Percentiles rank a stretch among this genome's conserved stretches.
Conservation (phyloP, 2,113 vertebrate species). For the Ophiodon elongatus region DNA sequence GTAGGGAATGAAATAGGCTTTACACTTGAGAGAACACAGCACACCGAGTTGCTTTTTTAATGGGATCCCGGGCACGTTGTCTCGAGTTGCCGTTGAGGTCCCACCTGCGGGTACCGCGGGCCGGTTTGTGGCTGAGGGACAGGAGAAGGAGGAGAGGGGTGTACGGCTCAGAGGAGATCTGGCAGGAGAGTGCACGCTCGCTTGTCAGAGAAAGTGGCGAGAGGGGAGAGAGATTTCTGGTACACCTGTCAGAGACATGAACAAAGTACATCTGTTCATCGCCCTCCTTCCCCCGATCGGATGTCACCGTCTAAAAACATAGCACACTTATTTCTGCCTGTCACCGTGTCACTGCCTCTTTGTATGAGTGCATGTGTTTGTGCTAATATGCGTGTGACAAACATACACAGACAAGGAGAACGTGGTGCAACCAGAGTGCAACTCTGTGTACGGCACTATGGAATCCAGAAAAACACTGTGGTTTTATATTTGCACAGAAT, state of each 20-base stretch:
- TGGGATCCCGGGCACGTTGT: constrained; percentile 56
- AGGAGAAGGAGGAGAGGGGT: constrained; percentile 16
- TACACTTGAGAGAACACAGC: constrained; percentile 71
- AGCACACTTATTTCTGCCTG: constrained; percentile 41
- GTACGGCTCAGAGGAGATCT: constrained; percentile 43
- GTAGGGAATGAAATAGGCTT: constrained; percentile 75
- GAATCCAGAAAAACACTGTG: background rate
- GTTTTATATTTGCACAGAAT: background rate
- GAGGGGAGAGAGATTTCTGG: constrained; percentile 57
- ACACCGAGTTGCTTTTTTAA: constrained; percentile 55
- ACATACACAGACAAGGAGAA: background rate
- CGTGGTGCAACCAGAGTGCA: constrained; percentile 1
- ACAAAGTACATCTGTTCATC: constrained; percentile 74
- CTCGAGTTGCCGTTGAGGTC: constrained; percentile 49
- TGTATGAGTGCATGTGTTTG: background rate
- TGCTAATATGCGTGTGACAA: no score
- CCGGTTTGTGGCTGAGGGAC: constrained; percentile 39
- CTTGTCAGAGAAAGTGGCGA: constrained; percentile 48
- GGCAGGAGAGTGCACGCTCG: constrained; percentile 22
- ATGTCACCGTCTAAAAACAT: constrained; percentile 56
- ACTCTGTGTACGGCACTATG: background rate
- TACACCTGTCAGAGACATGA: constrained; percentile 73
- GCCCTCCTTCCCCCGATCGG: constrained; percentile 54
- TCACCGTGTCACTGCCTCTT: constrained; percentile 12
- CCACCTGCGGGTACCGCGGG: constrained; percentile 51